Base-by-base conservation (phyloP, 2,113 vertebrate species). In the Syrmaticus mikado region DNA sequence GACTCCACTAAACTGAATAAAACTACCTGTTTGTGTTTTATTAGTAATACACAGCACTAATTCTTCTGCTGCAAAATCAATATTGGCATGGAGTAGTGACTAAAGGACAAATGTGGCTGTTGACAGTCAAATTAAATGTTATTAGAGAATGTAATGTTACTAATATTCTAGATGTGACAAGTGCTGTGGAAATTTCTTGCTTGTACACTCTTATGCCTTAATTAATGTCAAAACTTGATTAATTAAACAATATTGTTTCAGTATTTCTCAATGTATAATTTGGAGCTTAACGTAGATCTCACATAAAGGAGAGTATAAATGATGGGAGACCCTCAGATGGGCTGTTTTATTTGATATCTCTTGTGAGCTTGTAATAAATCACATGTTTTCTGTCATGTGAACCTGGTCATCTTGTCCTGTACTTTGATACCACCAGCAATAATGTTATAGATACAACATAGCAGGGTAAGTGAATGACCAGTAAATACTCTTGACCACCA, bases 381-480 rank as follows among this genome's bases (percentile, higher is more conserved):
- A 52, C 12, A 38, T 62, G 19, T 78, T n/a, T 17, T 20, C 9
- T 46, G 28, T 43, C 21, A 7, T 10, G 6, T 17, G 25, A 36
- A 14, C 8, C 6, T 55, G 41, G 4, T 7, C 40, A 13, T 72
- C 30, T 68, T 20, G 58, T 24, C 12, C 27, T 4, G 4, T 53
- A 14, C 27, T 84, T 30, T 20, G 11, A 8, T 80, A 58, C 25
- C 46, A 67, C 16, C 53, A 36, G 17, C 1, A 76, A 43, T 30
- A 40, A 41, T 28, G 8, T 8, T 48, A n/a, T 34, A 78, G 5
- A 13, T 34, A 2, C 15, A 68, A 1, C 17, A 24, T 43, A 14
- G 30, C 2, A 43, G 20, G 3, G 7, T 30, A 32, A 43, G 62
- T 15, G 34, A 64, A 48, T 0, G 2, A 30, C 28, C 12, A 36